Base-by-base conservation (phyloP, 2,113 vertebrate species). In the Chloebia gouldiae region DNA sequence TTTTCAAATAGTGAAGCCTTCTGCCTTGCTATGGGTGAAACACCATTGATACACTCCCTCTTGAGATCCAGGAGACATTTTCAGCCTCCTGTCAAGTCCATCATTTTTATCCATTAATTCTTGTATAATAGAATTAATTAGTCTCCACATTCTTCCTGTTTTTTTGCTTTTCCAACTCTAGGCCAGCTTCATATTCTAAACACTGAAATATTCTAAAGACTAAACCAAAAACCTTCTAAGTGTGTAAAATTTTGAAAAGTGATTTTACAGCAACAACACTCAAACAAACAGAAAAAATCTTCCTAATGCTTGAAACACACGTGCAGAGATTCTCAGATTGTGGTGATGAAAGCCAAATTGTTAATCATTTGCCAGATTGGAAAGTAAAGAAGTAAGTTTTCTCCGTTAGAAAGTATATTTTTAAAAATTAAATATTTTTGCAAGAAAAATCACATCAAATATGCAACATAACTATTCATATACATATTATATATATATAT, bases 51-150 rank as follows among this genome's bases (percentile, higher is more conserved):
- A 44, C 4, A 8, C 15, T 60, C 96, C 97, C 96, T 98, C 95
- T 91, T 57, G 91, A 84, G 95, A 96, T 35, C 68, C 69, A 60
- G 61, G 88, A 53, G 90, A 95, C 10, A 88, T 50, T 82, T 98
- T 96, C 40, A 98, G 92, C 69, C 89, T 96, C 84, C 91, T 96
- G 64, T 97, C 94, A 75, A 68, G 96, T 68, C 97, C 96, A 42
- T 96, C 47, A 6, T 91, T 92, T 90, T 81, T 79, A 45, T 96
- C 97, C 31, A 97, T 47, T 33, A 98, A 98, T 87, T n/a, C 83
- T 78, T 2, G 93, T 92, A 5, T 96, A 97, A 88, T 96, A 97
- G 9, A 97, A 88, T 33, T 97, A 88, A 14, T 81, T 85, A 28
- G 56, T 71, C 1, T 82, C 75, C 13, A 86, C 91, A 8, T 93